These are phyloP conservation scores for Erinaceus europaeus DNA, from an alignment of 2,113 vertebrate genomes.

Conservation along the genomic window DNA sequence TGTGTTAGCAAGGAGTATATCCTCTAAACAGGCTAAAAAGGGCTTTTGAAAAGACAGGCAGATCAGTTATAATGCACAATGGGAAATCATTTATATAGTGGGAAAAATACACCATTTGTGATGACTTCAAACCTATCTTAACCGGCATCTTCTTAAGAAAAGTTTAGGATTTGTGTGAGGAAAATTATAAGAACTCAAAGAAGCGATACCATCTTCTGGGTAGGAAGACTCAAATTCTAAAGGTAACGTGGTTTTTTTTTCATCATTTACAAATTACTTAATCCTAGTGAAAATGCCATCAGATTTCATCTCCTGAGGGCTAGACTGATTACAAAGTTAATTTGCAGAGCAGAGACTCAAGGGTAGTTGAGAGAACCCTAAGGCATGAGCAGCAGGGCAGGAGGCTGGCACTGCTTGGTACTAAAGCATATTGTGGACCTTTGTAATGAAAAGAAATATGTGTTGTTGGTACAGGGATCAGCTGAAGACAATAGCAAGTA, in stretches of 20 bases:
- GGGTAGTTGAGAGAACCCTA: no score
- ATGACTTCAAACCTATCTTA: no score
- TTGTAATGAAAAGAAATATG: not conserved
- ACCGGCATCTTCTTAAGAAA: no score
- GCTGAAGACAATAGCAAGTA: conserved; percentile 6
- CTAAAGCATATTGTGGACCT: no score
- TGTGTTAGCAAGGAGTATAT: no score
- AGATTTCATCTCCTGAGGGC: not conserved
- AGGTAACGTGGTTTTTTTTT: not conserved
- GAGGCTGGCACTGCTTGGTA: not conserved
- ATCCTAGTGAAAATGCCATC: not conserved
- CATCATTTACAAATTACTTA: not conserved
- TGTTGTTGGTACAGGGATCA: not conserved
- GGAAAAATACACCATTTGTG: no score
- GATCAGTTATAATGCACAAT: no score
- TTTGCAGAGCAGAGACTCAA: not conserved
- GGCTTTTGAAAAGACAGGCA: no score
- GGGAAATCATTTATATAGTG: no score
- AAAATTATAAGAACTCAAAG: not conserved
- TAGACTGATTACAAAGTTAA: not conserved
- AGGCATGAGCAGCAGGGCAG: no score
- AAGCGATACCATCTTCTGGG: not conserved
- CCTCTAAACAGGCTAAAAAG: no score
- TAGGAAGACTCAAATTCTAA: not conserved
- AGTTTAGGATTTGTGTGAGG: conserved; percentile 9